Evolutionary conservation across 2,113 vertebrate genomes (phyloP), one percentile per base, ranked within the genome.

Genomic region (Halichoerus grypus): DNA sequence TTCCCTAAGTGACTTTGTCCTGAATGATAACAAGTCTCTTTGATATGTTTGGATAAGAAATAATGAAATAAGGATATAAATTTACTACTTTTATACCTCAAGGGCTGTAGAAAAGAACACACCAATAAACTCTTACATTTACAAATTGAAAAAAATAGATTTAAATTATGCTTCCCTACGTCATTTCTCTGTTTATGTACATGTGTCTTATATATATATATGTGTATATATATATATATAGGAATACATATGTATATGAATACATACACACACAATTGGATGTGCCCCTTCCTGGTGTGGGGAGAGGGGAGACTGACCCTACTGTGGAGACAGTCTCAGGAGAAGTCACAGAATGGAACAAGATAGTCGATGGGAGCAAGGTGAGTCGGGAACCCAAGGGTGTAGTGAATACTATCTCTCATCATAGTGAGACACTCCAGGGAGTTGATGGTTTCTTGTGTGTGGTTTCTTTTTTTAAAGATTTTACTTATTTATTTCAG

Each of bases 11-110:
- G 91, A 80, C 24, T 85, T 80, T 90, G 53, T 69, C 28, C 42
- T 59, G 39, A 93, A 86, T 57, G 33, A 72, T 51, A 81, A 12
- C 39, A 80, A 49, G 42, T 53, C 26, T 88, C 71, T 77, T 88
- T 92, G 28, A 61, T 91, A 67, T 33, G 2, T 94, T 81, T 91
- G 14, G 7, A 71, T 93, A 93, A 93, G 81, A 80, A 94, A 81
- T 94, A 79, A 59, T 91, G 46, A 95, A 91, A 92, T 83, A 88
- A 85, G 76, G 31, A n/a, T 55, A 33, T 61, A 61, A 65, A 24
- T 67, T 28, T 88, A 81, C 59, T 74, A 42, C 91, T 80, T 91
- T 96, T 46, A 49, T 55, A 42, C 18, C 65, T 91, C 21, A 89
- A 88, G 36, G 13, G 15, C n/a, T 79, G 14, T 69, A n/a, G 69